Evolutionary conservation across 2,888 invertebrate species (phyloP), one percentile per base, ranked within the genome.

Genomic region (Epiblema foenella): DNA sequence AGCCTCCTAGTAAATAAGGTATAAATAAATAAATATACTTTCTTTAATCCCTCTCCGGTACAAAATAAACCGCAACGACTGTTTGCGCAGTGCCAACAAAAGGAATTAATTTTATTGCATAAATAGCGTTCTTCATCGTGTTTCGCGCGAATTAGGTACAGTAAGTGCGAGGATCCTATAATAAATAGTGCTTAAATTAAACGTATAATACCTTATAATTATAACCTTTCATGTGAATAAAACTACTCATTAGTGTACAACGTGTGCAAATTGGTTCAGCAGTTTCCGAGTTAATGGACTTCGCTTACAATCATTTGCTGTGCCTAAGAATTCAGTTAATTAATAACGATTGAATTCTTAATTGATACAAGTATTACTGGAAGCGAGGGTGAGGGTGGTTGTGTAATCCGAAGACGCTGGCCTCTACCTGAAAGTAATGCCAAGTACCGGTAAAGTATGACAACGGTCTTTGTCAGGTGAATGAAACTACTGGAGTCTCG

Each of bases 401-500:
- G n/a, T 1, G 39, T 42, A 24, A 15, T 49, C n/a, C 1, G 29
- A 20, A 24, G 56, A 46, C 29, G 37, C 24, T 37, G 42, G 5
- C 18, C 46, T 33, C 33, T 59, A 20, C 58, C 58, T 66, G 58
- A 52, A 69, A 69, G 29, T 69, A 64, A 49, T 57, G 39, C 17
- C 57, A 63, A 69, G 56, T 69, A 63, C 63, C 69, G 20, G 56
- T 39, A 37, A 69, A 64, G 69, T 69, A 69, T 69, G 69, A 69
- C 65, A 66, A 65, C 54, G 59, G 64, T 54, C 65, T 70, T 60
- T 65, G 57, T 63, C 63, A 33, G 57, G 64, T 51, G 70, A 66
- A 70, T 65, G 65, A 66, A 70, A 60, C 70, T 52, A 60, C 70
- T 52, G 52, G 51, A 60, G 39, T 52, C 42, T 18, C 62, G 58